phyloP scores from a whole-genome alignment of 2,113 vertebrate genomes.

The Aleadryas rufinucha region DNA sequence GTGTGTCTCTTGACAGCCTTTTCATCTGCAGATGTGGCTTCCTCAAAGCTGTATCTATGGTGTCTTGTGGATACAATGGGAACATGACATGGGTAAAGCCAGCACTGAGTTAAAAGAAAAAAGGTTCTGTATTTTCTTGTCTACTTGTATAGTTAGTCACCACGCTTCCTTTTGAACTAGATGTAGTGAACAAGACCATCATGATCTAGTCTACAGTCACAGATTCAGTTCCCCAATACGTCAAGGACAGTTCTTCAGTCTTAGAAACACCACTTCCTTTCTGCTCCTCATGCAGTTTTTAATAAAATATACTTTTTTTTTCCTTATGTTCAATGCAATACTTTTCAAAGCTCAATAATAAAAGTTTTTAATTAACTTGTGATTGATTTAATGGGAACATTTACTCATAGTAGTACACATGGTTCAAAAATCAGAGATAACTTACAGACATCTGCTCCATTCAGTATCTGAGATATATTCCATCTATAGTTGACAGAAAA shows the following conservation, averaged over 20 bases:
- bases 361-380: background rate
- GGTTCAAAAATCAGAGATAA: background rate
- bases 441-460: background rate
- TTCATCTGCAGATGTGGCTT: background rate
- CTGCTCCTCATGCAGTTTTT: background rate
- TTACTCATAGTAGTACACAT: background rate
- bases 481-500: background rate
- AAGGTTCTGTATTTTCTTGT: background rate
- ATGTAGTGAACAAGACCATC: background rate
- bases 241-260: background rate
- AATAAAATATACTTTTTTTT: background rate
- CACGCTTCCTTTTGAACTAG: background rate
- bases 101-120: background rate
- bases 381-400: background rate
- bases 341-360: background rate
- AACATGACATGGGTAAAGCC: background rate
- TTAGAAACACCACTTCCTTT: background rate
- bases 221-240: background rate
- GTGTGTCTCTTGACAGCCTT: background rate
- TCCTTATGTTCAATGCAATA: background rate
- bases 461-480: background rate
- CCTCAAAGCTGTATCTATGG: background rate
- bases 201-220: background rate
- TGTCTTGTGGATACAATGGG: background rate
- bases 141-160: background rate